Evolutionary conservation across 2,888 invertebrate species (phyloP).

Genomic region (Xestia xanthographa): DNA sequence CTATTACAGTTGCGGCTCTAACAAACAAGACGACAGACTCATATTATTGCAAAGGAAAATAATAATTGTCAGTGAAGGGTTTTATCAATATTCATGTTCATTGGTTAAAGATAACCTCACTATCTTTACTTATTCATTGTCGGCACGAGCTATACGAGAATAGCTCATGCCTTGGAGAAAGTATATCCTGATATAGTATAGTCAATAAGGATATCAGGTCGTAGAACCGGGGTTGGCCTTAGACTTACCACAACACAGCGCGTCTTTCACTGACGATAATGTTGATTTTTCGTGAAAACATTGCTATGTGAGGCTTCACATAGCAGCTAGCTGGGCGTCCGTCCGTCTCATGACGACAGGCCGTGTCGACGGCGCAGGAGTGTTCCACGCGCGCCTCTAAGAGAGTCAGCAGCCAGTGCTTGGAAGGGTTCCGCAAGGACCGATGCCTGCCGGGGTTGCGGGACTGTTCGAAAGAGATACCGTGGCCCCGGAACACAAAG

Average conservation of each 20-base stretch:
- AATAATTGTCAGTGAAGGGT: conserved; percentile 1
- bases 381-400: no score
- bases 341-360: no score
- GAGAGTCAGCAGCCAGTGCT: no score
- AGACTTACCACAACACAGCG: neutral
- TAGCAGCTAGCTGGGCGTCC: no score
- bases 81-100: conserved; percentile 24
- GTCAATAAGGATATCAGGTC: neutral
- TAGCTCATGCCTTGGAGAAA: neutral
- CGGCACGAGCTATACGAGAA: conserved; percentile 37
- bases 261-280: no score
- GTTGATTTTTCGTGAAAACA: neutral
- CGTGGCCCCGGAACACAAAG: no score
- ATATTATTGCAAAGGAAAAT: conserved; percentile 4
- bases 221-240: no score
- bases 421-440: no score
- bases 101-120: conserved; percentile 29
- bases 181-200: neutral
- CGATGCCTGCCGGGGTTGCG: no score
- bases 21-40: conserved; percentile 2
- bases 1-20: neutral
- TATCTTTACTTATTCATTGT: conserved; percentile 28
- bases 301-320: neutral
- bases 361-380: no score
- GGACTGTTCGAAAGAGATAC: no score